Conservation (phyloP, 2,113 vertebrate species). For the Lichenostomus cassidix region DNA sequence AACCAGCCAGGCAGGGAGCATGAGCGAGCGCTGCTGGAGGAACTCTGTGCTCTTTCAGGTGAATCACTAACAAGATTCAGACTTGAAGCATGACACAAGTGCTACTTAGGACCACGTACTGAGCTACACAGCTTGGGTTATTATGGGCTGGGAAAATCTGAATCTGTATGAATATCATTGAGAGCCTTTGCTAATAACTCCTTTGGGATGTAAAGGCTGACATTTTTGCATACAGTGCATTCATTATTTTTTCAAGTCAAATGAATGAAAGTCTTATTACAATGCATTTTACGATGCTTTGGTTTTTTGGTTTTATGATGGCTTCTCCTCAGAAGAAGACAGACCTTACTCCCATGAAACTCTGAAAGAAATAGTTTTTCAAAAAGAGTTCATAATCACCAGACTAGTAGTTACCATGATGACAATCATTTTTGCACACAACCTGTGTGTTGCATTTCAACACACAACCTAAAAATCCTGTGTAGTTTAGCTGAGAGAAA, state of each 20-base stretch:
- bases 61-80: background rate
- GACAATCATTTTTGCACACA: background rate
- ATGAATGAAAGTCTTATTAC: background rate
- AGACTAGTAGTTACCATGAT: background rate
- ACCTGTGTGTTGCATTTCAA: background rate
- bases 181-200: background rate
- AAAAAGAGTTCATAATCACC: background rate
- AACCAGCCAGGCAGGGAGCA: background rate
- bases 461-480: background rate
- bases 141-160: background rate
- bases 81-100: background rate
- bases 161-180: fast-evolving
- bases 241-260: background rate
- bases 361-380: background rate
- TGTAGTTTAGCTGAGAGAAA: background rate
- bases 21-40: fast-evolving
- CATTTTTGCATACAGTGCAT: background rate
- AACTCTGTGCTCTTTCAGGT: background rate
- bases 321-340: background rate
- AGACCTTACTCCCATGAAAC: background rate
- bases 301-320: background rate
- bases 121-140: background rate
- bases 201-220: background rate
- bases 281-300: background rate
- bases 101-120: background rate